Evolutionary conservation across 2,797 vertebrate genomes (phyloP), one percentile per base, ranked within the genome.

Genomic region (Brachymystax lenok): DNA sequence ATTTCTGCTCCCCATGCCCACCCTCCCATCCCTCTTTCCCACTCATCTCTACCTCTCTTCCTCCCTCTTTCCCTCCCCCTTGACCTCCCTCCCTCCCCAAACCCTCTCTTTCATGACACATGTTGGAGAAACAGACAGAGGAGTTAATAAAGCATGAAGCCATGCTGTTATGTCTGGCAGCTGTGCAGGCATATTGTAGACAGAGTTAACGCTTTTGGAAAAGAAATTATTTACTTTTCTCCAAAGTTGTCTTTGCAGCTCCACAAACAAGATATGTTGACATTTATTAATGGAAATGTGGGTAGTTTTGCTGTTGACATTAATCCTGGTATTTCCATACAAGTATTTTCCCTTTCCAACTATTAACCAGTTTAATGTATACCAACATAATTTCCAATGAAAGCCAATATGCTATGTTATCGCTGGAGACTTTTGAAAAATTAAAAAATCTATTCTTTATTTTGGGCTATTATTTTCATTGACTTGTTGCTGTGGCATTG

Each of bases 181-280:
- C 81, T 84, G 71, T 79, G 79, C 77, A 83, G 63, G 76, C 80
- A 82, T 85, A 75, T 83, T 83, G 69, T 54, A 78, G 82, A 80
- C 77, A 80, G 59, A 63, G 74, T 73, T 70, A 71, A 69, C 66
- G 56, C 71, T 69, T 56, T 74, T 54, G 68, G 51, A 75, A 78
- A 74, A 75, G 70, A 78, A 73, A 61, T 72, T 56, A 77, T 67
- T 61, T 13, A 64, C 52, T 33, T 76, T 76, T 70, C 33, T 76
- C 68, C 59, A n/a, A 27, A 24, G 74, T 33, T 69, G 10, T 69
- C n/a, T 33, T 40, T 35, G 17, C 1, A 7, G 30, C 4, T 16
- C 14, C 17, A n/a, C 12, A 40, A 35, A 40, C 30, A 69, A 35
- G 28, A 35, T 40, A 35, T 24, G 17, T 46, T 69, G 33, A 46